phyloP scores from a whole-genome alignment of 2,797 vertebrate species.

The Etheostoma perlongum region DNA sequence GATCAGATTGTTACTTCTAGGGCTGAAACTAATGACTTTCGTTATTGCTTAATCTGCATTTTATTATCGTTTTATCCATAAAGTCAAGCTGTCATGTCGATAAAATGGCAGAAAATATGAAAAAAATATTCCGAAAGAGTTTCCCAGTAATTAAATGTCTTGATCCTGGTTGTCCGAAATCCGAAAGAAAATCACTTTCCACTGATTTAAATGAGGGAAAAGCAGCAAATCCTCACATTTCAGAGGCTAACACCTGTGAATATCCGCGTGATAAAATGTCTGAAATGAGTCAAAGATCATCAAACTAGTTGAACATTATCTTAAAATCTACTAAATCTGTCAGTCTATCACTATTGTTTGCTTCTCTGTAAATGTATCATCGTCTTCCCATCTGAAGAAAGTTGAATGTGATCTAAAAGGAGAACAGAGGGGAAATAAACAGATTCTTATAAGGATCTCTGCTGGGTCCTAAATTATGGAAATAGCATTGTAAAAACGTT shows the following conservation, averaged over 20 bases:
- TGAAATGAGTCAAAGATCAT: not conserved
- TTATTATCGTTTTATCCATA: not conserved
- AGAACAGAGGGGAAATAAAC: not conserved
- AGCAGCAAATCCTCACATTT: not conserved
- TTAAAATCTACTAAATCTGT: not conserved
- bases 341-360: not conserved
- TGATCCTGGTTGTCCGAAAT: not conserved
- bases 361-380: not conserved
- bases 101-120: not conserved
- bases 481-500: not conserved
- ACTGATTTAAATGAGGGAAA: not conserved
- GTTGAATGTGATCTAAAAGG: not conserved
- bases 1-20: not conserved
- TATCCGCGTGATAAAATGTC: not conserved
- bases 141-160: not conserved
- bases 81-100: not conserved
- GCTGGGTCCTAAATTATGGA: not conserved
- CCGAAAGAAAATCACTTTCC: not conserved
- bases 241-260: not conserved
- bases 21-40: not conserved
- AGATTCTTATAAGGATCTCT: not conserved
- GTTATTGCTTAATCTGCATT: not conserved
- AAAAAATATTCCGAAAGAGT: not conserved
- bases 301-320: not conserved
- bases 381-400: not conserved